Conservation (phyloP, 92 coral and sea anemone species). For the Pocillopora meandrina region DNA sequence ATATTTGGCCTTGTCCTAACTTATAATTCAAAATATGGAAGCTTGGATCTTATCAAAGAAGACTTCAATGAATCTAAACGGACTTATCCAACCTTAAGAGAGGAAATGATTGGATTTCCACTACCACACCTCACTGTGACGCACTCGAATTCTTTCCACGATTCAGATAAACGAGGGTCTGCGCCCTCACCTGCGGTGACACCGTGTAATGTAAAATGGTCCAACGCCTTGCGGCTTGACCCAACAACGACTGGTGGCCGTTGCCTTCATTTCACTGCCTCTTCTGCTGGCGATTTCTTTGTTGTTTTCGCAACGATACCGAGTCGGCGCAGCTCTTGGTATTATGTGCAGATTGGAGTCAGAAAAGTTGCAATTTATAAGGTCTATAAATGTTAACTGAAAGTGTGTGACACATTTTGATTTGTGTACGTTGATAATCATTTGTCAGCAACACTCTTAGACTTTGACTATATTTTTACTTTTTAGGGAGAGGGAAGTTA, state of each 20-base stretch:
- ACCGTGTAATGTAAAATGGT: neutral
- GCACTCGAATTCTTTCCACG: too few species aligned
- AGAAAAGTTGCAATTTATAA: neutral
- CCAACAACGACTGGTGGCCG: neutral
- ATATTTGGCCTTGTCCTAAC: slow-evolving; percentile 53
- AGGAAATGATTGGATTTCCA: too few species aligned
- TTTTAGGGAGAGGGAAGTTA: neutral
- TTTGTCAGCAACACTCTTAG: neutral
- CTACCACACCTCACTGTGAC: too few species aligned
- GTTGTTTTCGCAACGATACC: neutral
- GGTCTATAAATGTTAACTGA: neutral
- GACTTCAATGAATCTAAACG: slow-evolving; percentile 28
- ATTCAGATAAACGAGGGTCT: too few species aligned
- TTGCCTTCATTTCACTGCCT: neutral
- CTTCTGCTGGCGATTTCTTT: neutral
- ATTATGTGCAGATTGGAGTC: neutral
- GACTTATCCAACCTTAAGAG: slow-evolving; percentile 20
- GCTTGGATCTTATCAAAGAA: slow-evolving; percentile 2
- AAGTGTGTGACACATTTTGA: too few species aligned
- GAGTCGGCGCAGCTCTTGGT: neutral
- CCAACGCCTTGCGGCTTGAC: neutral
- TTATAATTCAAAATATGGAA: slow-evolving; percentile 34
- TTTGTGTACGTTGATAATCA: too few species aligned
- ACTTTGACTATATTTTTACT: neutral
- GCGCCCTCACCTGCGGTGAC: too few species aligned